Conservation (phyloP, 2,113 vertebrate species). For the Sturnira hondurensis region DNA sequence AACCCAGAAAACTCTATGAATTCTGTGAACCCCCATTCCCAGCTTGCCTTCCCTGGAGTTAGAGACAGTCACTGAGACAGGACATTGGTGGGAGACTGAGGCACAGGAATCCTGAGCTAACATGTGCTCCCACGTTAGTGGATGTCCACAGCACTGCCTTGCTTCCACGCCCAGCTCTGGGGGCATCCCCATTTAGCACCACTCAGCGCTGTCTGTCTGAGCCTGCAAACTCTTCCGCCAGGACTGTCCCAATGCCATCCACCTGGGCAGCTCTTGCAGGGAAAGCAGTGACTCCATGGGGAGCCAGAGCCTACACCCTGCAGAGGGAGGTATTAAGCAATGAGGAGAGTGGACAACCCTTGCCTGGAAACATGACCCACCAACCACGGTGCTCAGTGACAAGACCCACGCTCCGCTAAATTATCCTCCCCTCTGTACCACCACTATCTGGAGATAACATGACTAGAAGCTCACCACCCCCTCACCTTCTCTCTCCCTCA, state of each 20-base stretch:
- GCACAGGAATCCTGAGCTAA: too few species aligned
- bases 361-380: neutral
- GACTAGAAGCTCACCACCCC: neutral
- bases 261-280: neutral
- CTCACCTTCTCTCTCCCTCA: neutral
- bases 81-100: neutral
- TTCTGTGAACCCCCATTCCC: neutral
- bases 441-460: neutral
- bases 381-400: neutral
- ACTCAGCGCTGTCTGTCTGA: neutral
- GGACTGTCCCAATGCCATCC: neutral
- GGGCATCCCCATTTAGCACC: neutral
- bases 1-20: neutral
- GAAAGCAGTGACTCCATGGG: neutral
- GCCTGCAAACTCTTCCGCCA: too few species aligned
- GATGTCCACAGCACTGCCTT: neutral
- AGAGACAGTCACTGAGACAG: neutral
- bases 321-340: rapidly evolving
- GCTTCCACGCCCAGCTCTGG: neutral
- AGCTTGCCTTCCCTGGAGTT: neutral
- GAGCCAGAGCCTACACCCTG: rapidly evolving
- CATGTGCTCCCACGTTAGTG: rapidly evolving
- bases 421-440: rapidly evolving
- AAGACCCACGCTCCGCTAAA: rapidly evolving
- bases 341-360: rapidly evolving